Conservation (phyloP, 64 coral and sea anemone genomes). For the Orbicella faveolata region DNA sequence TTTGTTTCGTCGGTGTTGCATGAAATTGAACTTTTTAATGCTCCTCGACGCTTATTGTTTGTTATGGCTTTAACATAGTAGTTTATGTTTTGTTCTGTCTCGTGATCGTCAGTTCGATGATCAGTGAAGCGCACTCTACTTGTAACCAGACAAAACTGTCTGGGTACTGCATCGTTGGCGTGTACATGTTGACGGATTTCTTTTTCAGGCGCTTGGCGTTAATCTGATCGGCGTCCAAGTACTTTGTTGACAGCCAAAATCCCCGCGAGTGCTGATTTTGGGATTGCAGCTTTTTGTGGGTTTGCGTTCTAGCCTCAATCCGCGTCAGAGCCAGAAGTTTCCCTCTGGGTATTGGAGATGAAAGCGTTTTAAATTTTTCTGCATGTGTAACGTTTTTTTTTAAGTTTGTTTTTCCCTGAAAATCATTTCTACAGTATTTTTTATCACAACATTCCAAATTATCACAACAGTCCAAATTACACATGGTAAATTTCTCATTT, state of each 20-base stretch:
- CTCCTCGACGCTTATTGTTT: slow-evolving; percentile 23
- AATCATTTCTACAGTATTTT: too few species aligned
- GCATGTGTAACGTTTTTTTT: too few species aligned
- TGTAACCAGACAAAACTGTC: slow-evolving; percentile 4
- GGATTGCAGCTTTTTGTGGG: neutral
- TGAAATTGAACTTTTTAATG: neutral
- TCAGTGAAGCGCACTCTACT: neutral
- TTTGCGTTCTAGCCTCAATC: neutral
- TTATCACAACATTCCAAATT: too few species aligned
- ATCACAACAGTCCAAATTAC: too few species aligned
- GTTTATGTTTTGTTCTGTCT: neutral
- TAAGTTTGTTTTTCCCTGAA: too few species aligned
- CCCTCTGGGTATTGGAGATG: neutral
- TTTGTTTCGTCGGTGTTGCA: neutral
- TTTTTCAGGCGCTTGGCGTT: neutral
- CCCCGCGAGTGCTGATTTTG: neutral
- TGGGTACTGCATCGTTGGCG: neutral
- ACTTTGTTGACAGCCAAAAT: slow-evolving; percentile 27
- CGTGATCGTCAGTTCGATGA: neutral
- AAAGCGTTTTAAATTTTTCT: neutral
- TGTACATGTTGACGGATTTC: slow-evolving; percentile 29
- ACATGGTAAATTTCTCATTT: too few species aligned
- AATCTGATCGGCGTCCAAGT: slow-evolving; percentile 26
- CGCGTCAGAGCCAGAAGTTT: neutral
- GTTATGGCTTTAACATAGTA: neutral